A percentile compares a stretch with the other conserved stretches of the same genome.
Evolutionary conservation across 1,140 invertebrate genomes (phyloP).

Genomic region (Microplitis demolitor): DNA sequence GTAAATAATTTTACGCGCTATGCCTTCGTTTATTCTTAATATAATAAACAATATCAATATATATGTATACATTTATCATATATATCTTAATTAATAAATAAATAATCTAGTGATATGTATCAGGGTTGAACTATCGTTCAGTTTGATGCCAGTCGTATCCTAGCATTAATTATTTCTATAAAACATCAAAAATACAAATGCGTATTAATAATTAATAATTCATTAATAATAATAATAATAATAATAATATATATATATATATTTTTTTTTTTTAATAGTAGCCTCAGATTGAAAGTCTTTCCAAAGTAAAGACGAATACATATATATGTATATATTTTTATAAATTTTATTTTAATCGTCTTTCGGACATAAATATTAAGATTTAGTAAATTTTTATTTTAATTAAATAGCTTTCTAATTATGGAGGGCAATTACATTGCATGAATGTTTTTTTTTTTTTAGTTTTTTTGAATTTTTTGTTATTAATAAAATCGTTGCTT

Average conservation of each 20-base stretch:
- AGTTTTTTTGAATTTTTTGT: background rate
- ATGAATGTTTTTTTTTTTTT: background rate
- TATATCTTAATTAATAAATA: constrained; percentile 19
- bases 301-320: too few relatives aligned
- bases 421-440: constrained; percentile 28
- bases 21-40: constrained; percentile 27
- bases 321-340: too few relatives aligned
- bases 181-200: constrained; percentile 6
- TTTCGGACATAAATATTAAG: background rate
- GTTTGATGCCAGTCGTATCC: constrained; percentile 35
- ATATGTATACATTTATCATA: background rate
- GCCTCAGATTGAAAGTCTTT: too few relatives aligned
- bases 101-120: constrained; percentile 43
- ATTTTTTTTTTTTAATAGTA: too few relatives aligned
- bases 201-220: background rate
- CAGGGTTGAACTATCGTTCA: constrained; percentile 46
- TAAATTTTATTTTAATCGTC: background rate
- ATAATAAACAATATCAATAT: constrained; percentile 24
- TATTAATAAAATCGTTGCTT: constrained; percentile 4
- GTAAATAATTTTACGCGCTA: background rate
- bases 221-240: background rate
- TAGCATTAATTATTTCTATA: background rate
- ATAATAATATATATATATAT: background rate
- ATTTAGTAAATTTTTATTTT: background rate
- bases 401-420: background rate